phyloP scores from a whole-genome alignment of 2,113 vertebrate genomes.

The Periophthalmodon schlosseri region DNA sequence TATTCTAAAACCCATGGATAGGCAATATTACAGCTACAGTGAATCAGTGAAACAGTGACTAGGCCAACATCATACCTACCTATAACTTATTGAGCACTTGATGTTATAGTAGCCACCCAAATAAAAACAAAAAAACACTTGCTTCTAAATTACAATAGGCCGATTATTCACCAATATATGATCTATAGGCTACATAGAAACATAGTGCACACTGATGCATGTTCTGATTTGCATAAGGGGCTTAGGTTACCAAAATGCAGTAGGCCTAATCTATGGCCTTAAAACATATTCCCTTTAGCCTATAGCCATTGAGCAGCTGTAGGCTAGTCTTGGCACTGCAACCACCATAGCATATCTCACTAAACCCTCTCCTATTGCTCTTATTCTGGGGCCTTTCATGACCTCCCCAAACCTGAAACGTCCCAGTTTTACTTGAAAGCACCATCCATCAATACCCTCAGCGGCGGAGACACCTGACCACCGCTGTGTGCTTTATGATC shows the following conservation, averaged over 20 bases:
- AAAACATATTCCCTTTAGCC: slow-evolving; percentile 10
- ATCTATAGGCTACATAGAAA: not conserved
- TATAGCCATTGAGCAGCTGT: slow-evolving; percentile 8
- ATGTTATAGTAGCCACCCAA: too few species aligned
- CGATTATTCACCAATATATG: not conserved
- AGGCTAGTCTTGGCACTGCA: not conserved
- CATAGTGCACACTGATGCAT: not conserved
- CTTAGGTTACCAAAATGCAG: not conserved
- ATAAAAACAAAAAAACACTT: too few species aligned
- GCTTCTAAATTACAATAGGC: too few species aligned
- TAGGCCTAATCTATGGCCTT: not conserved
- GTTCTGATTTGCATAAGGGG: not conserved
- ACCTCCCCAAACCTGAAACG: slow-evolving; percentile 18
- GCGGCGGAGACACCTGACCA: slow-evolving; percentile 30
- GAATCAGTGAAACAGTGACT: too few species aligned
- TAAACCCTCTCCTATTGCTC: not conserved
- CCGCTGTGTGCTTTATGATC: slow-evolving; percentile 34
- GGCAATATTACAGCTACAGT: too few species aligned
- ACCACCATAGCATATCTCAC: slow-evolving; percentile 6
- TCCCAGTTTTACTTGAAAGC: slow-evolving; percentile 31
- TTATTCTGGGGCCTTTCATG: slow-evolving; percentile 31
- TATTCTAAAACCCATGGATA: too few species aligned
- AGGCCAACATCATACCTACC: too few species aligned
- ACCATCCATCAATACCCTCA: not conserved
- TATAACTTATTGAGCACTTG: too few species aligned